Evolutionary conservation across 2,888 invertebrate species (phyloP).

Genomic region (Diadegma fenestrale): DNA sequence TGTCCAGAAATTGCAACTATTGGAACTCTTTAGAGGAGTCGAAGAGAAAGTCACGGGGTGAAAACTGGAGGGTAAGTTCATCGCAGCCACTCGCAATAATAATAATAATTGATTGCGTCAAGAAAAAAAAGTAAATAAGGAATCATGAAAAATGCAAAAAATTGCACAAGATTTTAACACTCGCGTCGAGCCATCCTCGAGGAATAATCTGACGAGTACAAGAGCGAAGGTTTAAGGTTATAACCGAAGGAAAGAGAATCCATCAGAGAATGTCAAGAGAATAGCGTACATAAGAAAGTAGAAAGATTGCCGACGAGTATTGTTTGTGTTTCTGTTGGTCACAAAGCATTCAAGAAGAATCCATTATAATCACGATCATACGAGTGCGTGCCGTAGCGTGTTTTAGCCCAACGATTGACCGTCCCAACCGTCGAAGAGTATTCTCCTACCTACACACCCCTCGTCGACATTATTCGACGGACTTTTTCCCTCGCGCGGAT

Average conservation of each 20-base stretch:
- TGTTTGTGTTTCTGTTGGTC: conserved; percentile 8
- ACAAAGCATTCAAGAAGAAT: conserved; percentile 28
- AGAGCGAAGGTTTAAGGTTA: background rate
- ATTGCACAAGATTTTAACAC: background rate
- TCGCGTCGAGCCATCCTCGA: background rate
- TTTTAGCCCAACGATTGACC: conserved; percentile 75
- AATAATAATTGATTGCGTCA: background rate
- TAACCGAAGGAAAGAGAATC: background rate
- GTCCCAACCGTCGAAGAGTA: conserved; percentile 50
- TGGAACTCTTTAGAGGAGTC: background rate
- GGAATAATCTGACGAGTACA: background rate
- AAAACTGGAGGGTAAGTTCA: background rate
- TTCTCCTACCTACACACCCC: conserved; percentile 55
- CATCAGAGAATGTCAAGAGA: conserved; percentile 11
- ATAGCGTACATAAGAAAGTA: conserved; percentile 30
- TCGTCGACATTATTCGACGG: conserved; percentile 79
- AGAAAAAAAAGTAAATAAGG: background rate
- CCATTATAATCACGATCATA: conserved; percentile 38
- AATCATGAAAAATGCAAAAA: background rate
- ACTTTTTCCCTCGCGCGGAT: conserved; percentile 81
- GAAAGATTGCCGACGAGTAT: conserved; percentile 42
- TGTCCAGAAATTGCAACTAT: background rate
- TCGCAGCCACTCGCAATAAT: background rate
- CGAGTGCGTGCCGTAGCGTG: conserved; percentile 64
- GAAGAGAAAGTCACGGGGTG: background rate